These are phyloP conservation scores for Desoria tigrina DNA, from an alignment of 2,888 invertebrate species.

Conservation along the genomic window DNA sequence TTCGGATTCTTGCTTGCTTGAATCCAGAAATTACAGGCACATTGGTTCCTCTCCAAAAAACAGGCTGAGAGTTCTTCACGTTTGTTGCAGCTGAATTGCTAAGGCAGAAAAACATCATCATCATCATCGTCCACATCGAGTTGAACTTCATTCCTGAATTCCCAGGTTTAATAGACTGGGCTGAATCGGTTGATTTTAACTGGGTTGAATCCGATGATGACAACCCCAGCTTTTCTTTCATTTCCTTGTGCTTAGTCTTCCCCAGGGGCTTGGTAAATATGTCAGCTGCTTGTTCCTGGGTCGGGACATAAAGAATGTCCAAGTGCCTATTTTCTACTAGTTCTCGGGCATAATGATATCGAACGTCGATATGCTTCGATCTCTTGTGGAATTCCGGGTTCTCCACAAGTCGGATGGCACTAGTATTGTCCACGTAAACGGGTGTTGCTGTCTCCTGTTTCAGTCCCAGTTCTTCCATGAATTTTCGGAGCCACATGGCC, in stretches of 20 bases:
- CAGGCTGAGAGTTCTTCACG: neutral
- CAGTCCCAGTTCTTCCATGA: conserved; percentile 29
- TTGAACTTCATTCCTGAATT: no score
- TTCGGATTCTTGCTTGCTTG: neutral
- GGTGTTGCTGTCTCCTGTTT: no score
- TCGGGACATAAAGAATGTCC: conserved; percentile 5
- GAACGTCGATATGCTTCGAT: conserved; percentile 11
- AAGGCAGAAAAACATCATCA: neutral
- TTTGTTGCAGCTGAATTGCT: neutral
- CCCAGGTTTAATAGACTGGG: no score
- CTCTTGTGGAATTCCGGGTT: conserved; percentile 47
- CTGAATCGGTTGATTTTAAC: neutral
- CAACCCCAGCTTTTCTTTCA: conserved; percentile 30
- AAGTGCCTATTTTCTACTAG: conserved; percentile 12
- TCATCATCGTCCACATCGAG: neutral
- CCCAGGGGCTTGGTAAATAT: conserved; percentile 22
- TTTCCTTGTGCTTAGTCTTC: conserved; percentile 38
- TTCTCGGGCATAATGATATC: conserved; percentile 41
- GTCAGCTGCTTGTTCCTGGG: conserved; percentile 18
- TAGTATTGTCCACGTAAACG: conserved; percentile 25
- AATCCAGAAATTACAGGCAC: conserved; percentile 4
- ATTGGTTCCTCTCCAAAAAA: conserved; percentile 20
- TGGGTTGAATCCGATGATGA: neutral
- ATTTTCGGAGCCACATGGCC: conserved; percentile 34
- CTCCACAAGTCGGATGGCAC: conserved; percentile 43